Percentiles rank a stretch among this genome's conserved stretches.
Conservation (phyloP, 2,888 invertebrate species). For the Heliconius hortense region DNA sequence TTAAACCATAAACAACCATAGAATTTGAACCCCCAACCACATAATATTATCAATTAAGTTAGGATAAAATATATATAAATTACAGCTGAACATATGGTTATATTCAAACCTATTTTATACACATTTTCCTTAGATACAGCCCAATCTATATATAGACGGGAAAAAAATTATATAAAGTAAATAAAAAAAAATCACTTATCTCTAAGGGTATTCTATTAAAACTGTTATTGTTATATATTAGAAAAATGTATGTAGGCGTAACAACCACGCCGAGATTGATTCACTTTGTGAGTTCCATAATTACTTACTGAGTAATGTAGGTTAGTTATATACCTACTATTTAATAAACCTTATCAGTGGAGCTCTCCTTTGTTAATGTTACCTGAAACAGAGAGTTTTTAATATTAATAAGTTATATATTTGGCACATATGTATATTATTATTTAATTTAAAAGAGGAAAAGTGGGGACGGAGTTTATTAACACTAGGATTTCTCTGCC, state of each 20-base stretch:
- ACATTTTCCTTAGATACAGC: neutral
- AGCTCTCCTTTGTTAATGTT: slow-evolving; percentile 1
- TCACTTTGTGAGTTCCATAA: neutral
- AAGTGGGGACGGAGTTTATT: too few species aligned
- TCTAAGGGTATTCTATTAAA: neutral
- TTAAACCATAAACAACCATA: too few species aligned
- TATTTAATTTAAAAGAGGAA: too few species aligned
- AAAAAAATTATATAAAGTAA: neutral
- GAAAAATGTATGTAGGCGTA: slow-evolving; percentile 1
- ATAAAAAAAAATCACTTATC: neutral
- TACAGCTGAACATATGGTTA: neutral
- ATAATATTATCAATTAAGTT: neutral
- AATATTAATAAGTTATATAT: neutral
- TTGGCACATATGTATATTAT: too few species aligned
- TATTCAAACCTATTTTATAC: neutral
- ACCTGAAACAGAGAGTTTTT: slow-evolving; percentile 5
- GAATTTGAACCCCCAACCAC: too few species aligned
- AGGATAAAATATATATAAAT: neutral
- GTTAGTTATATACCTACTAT: neutral
- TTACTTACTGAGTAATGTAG: neutral
- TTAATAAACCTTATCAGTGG: neutral
- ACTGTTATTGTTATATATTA: slow-evolving; percentile 1
- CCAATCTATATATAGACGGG: neutral
- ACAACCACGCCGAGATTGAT: neutral
- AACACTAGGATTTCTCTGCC: too few species aligned